Conservation (phyloP, 92 coral and sea anemone species). For the Actinernus sp. region DNA sequence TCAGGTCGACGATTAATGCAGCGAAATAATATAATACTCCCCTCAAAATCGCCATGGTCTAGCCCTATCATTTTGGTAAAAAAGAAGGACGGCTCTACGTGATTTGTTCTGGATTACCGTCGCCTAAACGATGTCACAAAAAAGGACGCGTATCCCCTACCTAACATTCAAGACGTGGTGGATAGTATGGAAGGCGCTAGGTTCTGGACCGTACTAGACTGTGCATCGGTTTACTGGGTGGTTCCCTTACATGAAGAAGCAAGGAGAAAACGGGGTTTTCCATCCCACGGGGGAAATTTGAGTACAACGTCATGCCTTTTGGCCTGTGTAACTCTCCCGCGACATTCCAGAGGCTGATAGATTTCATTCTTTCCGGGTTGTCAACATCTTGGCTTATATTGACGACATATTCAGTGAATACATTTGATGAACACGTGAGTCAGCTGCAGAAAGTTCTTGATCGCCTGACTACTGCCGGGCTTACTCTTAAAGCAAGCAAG, state of each 20-base stretch:
- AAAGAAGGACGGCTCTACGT: too few relatives aligned
- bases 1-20: too few relatives aligned
- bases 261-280: neutral
- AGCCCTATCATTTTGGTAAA: too few relatives aligned
- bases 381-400: neutral
- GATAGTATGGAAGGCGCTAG: neutral
- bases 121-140: too few relatives aligned
- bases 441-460: neutral
- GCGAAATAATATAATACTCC: too few relatives aligned
- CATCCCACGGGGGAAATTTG: neutral
- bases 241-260: neutral
- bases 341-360: neutral
- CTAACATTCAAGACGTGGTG: constrained; percentile 7
- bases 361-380: neutral
- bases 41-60: too few relatives aligned
- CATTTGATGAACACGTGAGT: constrained; percentile 1
- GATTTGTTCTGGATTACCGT: too few relatives aligned
- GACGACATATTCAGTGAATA: neutral
- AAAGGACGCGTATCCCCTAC: too few relatives aligned
- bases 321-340: neutral
- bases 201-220: constrained; percentile 2
- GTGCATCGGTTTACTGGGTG: constrained; percentile 1
- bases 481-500: constrained; percentile 1
- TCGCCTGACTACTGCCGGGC: neutral
- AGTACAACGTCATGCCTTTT: neutral